These are phyloP conservation scores for Hydrocynus forskahlii DNA, from an alignment of 2,797 vertebrate genomes.

Conservation along the genomic window DNA sequence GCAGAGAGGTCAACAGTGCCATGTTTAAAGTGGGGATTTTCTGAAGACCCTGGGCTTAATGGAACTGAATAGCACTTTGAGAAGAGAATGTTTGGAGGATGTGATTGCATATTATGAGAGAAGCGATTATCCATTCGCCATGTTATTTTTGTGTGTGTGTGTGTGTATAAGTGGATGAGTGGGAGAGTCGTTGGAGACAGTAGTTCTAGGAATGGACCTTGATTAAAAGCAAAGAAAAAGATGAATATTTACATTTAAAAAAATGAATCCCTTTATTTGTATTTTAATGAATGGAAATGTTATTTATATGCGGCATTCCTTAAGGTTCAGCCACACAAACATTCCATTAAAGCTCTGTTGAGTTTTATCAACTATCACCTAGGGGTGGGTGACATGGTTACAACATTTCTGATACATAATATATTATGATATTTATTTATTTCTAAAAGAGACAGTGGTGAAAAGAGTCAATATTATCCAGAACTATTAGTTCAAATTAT, in stretches of 20 bases:
- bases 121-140: conserved; percentile 42
- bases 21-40: conserved; percentile 56
- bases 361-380: too few relatives aligned
- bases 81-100: conserved; percentile 53
- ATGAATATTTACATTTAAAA: neutral
- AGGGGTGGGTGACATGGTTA: too few relatives aligned
- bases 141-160: conserved; percentile 49
- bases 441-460: too few relatives aligned
- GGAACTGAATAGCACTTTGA: conserved; percentile 53
- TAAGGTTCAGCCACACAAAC: neutral
- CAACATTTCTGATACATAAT: too few relatives aligned
- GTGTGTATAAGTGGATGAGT: conserved; percentile 36
- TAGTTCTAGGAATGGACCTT: conserved; percentile 10
- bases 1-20: conserved; percentile 55
- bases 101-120: conserved; percentile 46
- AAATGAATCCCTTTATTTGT: neutral
- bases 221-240: neutral
- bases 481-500: too few relatives aligned
- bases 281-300: neutral
- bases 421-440: too few relatives aligned
- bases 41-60: conserved; percentile 53
- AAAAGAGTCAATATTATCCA: too few relatives aligned
- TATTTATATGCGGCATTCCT: neutral
- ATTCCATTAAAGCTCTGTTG: neutral
- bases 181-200: neutral